Conservation (phyloP, 2,113 vertebrate species). For the Progne subis region DNA sequence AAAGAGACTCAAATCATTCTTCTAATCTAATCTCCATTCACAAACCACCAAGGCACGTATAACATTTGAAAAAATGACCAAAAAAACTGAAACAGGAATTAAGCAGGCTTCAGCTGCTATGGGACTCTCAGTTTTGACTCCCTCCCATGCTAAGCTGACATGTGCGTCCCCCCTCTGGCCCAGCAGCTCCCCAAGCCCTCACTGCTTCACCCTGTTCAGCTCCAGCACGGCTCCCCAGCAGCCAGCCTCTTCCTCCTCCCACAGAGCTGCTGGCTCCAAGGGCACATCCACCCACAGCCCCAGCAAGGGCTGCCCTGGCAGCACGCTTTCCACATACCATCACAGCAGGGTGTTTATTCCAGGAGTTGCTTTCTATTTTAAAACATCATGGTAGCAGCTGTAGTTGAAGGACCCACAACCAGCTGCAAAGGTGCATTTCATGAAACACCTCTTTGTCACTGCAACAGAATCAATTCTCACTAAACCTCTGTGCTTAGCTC, state of each 20-base stretch:
- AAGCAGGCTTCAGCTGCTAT: background rate
- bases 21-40: background rate
- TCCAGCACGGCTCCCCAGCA: accelerated
- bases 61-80: no score
- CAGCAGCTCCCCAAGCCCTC: background rate
- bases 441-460: background rate
- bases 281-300: background rate
- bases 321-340: background rate
- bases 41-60: background rate
- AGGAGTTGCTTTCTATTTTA: background rate
- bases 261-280: background rate
- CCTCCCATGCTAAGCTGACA: background rate
- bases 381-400: background rate
- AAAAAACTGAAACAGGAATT: background rate
- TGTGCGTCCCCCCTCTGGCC: accelerated
- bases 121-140: background rate
- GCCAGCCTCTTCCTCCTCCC: background rate
- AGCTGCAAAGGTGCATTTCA: background rate
- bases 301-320: background rate
- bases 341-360: background rate
- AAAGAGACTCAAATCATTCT: background rate
- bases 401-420: background rate
- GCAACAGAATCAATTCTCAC: background rate
- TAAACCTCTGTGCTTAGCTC: background rate
- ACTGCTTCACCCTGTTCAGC: accelerated